Conservation (phyloP, 2,113 vertebrate genomes). For the Neodon shergylaensis region DNA sequence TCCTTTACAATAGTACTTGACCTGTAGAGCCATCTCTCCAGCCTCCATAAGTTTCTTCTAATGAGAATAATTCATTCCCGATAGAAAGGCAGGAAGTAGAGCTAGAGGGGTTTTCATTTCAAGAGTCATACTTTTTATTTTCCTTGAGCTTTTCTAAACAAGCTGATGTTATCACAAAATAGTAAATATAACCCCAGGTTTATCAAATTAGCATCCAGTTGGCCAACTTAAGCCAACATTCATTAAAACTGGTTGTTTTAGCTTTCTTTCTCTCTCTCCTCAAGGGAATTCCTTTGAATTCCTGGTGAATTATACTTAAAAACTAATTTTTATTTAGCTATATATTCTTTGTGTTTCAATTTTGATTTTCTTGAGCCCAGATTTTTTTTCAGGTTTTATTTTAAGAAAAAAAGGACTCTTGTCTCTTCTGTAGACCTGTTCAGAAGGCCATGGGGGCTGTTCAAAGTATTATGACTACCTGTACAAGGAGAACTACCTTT, state of each 20-base stretch:
- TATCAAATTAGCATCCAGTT: conserved; percentile 55
- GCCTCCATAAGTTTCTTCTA: background rate
- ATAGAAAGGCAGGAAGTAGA: conserved; percentile 17
- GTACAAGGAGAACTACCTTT: conserved; percentile 73
- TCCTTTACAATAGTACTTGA: background rate
- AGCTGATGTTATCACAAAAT: background rate
- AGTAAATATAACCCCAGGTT: background rate
- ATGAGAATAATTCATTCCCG: background rate
- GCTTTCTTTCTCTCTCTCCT: background rate
- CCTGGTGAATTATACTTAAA: conserved; percentile 73
- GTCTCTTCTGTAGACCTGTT: conserved; percentile 72
- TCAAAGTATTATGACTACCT: conserved; percentile 78
- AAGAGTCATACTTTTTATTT: background rate
- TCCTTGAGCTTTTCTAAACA: background rate
- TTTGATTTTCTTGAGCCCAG: conserved; percentile 75
- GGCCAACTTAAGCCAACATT: background rate
- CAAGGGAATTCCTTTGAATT: conserved; percentile 76
- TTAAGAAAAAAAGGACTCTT: conserved; percentile 71
- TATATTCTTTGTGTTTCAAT: conserved; percentile 74
- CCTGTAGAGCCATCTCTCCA: background rate
- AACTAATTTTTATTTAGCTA: conserved; percentile 79
- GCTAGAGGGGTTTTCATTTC: conserved; percentile 12
- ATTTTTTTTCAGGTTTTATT: conserved; percentile 74
- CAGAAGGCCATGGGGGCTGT: conserved; percentile 68
- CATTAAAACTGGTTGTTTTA: conserved; percentile 62